Conservation (phyloP, 35 echinoderm and acorn worm species). For the Ophiothrix spiculata region DNA sequence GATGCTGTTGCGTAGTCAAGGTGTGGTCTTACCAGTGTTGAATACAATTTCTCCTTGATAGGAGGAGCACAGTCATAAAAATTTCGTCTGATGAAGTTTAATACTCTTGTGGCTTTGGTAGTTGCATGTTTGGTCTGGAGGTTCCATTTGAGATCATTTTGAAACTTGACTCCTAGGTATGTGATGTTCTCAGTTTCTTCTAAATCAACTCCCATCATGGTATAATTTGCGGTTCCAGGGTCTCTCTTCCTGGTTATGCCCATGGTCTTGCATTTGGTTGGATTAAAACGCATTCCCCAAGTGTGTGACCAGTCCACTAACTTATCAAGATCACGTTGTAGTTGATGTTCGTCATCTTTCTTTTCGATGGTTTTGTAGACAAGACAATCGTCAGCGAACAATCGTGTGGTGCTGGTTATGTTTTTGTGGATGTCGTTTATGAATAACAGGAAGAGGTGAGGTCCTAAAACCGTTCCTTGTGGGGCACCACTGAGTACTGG, state of each 20-base stretch:
- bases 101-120: background rate
- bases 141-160: background rate
- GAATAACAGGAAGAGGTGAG: no score
- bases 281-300: background rate
- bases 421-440: no score
- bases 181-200: background rate
- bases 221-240: background rate
- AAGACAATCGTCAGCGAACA: no score
- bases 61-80: background rate
- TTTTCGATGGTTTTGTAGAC: background rate
- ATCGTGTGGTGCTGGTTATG: no score
- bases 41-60: background rate
- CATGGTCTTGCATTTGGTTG: background rate
- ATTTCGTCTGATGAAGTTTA: background rate
- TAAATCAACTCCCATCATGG: background rate
- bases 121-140: background rate
- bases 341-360: background rate
- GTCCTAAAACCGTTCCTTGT: no score
- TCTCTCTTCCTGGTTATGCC: background rate
- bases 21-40: background rate
- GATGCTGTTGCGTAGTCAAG: constrained; percentile 11
- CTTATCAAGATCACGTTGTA: background rate
- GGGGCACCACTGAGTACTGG: no score
- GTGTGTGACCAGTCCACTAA: background rate
- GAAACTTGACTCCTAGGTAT: background rate